These are phyloP conservation scores for Equus przewalskii DNA, from an alignment of 2,113 vertebrate species.

Conservation along the genomic window DNA sequence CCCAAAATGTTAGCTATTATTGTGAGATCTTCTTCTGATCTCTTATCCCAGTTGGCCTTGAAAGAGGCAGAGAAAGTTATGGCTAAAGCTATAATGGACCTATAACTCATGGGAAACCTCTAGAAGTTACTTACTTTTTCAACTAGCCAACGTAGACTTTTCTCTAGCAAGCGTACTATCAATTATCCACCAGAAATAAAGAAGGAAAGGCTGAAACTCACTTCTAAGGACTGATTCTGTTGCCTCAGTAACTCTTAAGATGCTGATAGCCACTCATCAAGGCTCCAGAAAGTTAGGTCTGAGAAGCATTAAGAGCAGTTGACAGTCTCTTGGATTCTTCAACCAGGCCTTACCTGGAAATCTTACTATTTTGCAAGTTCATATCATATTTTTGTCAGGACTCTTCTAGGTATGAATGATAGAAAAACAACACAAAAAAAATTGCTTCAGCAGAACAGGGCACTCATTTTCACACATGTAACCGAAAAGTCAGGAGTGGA, in stretches of 20 bases:
- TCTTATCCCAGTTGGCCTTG: background rate
- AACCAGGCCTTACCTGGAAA: constrained; percentile 85
- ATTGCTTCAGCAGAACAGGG: background rate
- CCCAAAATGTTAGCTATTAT: background rate
- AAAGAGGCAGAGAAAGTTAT: background rate
- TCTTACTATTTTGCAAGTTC: too few species aligned
- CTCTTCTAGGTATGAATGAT: background rate
- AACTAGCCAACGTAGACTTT: background rate
- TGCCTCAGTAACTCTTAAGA: constrained; percentile 40
- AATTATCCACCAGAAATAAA: constrained; percentile 43
- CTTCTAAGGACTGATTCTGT: constrained; percentile 25
- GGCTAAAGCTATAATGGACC: background rate
- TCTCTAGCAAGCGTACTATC: background rate
- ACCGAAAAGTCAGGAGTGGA: background rate
- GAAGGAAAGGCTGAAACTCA: background rate
- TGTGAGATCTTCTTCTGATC: background rate
- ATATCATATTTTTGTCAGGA: too few species aligned
- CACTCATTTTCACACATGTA: background rate
- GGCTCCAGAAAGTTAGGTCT: background rate
- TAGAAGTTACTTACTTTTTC: background rate
- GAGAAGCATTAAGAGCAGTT: background rate
- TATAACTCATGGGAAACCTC: background rate
- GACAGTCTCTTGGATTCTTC: background rate
- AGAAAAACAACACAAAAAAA: background rate
- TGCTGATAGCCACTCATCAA: background rate